Evolutionary conservation across 1,140 invertebrate genomes (phyloP), one percentile per base, ranked within the genome.

Genomic region (Rhyacophila brunnea): DNA sequence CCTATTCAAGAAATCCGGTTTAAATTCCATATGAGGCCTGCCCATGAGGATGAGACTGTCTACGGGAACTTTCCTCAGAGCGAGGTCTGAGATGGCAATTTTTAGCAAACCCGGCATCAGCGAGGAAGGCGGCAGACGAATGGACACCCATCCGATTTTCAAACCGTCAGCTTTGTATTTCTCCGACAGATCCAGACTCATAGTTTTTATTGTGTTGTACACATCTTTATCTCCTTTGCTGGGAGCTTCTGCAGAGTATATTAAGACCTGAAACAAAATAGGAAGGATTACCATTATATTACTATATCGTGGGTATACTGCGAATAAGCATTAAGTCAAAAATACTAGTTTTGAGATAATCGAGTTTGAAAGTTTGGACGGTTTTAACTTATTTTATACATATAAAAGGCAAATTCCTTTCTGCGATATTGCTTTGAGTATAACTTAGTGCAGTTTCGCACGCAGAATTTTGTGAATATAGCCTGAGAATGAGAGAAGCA

Each of bases 1-100:
- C 66, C 88, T 81, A 66, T 94, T 96, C 13, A 95, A 80, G 73
- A 91, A 95, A 68, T 95, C 92, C 35, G 82, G 68, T 52, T 84
- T 84, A 46, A 94, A 77, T 67, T 87, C 83, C 72, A 87, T 83
- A 61, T 83, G 80, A 13, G 83, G 80, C 60, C 85, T 81, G 13
- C 81, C 78, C 58, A 90, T 70, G 40, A 92, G 73, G 46, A 91
- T 71, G 5, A 93, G 72, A 67, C 85, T 84, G 50, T 92, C 87
- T 0, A 82, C 67, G 0, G 83, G 79, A 58, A 93, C 82, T 70
- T 91, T 92, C 54, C 82, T 82, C 18, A 86, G 66, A 0, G 86
- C 80, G 51, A 89, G 74, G 75, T 95, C 91, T 1, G 87, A 77
- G 1, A 91, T 74, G 9, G 82, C 85, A 52, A 93, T 81, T 68